phyloP scores from a whole-genome alignment of 1,140 invertebrate species.

The Pseudachorutes palmiensis region DNA sequence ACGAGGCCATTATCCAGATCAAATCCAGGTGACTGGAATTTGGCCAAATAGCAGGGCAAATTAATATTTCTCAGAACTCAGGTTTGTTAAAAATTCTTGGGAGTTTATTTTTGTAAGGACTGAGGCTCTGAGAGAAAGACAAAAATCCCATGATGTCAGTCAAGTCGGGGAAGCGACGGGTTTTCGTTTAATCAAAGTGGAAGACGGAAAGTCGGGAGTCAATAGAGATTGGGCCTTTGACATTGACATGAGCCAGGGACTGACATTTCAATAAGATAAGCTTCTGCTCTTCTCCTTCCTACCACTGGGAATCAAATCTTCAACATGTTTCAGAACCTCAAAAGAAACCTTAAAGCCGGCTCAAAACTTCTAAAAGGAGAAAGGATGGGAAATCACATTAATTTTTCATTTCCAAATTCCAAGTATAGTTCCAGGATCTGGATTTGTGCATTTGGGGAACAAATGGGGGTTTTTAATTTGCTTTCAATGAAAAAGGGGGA shows the following conservation, averaged over 20 bases:
- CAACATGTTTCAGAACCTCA: not conserved
- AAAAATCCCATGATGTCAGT: slow-evolving; percentile 6
- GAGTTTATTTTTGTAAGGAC: no score
- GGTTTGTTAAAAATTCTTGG: no score
- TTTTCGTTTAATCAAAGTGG: not conserved
- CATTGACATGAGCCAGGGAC: slow-evolving; percentile 3
- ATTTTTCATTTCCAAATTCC: not conserved
- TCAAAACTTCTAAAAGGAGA: not conserved
- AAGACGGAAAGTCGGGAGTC: not conserved
- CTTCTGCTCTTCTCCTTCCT: not conserved
- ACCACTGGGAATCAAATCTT: slow-evolving; percentile 1
- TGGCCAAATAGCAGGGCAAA: no score
- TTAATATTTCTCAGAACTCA: no score
- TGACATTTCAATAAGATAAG: slow-evolving; percentile 14
- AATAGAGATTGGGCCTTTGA: slow-evolving; percentile 12
- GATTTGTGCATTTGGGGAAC: not conserved
- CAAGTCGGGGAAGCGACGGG: not conserved
- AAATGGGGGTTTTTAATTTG: no score
- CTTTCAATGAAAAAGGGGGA: no score
- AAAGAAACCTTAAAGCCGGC: not conserved
- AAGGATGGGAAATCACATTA: not conserved
- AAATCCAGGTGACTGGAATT: no score
- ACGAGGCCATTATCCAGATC: no score
- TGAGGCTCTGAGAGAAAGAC: not conserved
- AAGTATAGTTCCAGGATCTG: not conserved